Conservation (phyloP, 2,888 invertebrate species). For the Cataglyphis livida region DNA sequence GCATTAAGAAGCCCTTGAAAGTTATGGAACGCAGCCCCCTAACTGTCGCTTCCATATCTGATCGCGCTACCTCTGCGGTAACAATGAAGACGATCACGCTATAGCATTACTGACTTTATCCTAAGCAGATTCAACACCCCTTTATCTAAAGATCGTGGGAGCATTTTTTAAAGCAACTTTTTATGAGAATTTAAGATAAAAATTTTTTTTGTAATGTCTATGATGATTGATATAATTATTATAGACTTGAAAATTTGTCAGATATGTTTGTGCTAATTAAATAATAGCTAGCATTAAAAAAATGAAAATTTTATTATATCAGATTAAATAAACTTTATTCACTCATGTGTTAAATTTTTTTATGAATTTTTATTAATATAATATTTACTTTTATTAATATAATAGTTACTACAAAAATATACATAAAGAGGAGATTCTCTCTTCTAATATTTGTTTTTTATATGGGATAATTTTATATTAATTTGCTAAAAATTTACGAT, state of each 20-base stretch:
- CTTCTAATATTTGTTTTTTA: not conserved
- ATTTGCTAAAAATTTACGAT: not conserved
- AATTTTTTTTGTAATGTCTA: slow-evolving; percentile 49
- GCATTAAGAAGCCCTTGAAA: slow-evolving; percentile 84
- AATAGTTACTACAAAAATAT: not conserved
- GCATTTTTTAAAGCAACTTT: slow-evolving; percentile 67
- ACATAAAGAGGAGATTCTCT: not conserved
- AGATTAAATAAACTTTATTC: not conserved
- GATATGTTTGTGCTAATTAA: not conserved
- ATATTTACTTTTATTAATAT: not conserved
- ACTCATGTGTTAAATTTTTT: not conserved
- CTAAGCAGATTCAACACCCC: slow-evolving; percentile 79
- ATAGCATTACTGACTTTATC: slow-evolving; percentile 71
- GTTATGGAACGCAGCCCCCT: slow-evolving; percentile 82
- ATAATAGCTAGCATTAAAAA: not conserved
- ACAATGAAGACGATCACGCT: slow-evolving; percentile 65
- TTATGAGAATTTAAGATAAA: slow-evolving; percentile 75
- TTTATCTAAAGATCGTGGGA: slow-evolving; percentile 34
- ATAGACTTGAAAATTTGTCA: not conserved
- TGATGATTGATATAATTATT: slow-evolving; percentile 26
- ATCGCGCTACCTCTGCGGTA: slow-evolving; percentile 65
- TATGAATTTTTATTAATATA: not conserved
- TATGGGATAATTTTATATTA: not conserved
- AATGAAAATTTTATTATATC: not conserved
- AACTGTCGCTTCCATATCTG: slow-evolving; percentile 80